Evolutionary conservation across 2,888 invertebrate species (phyloP), one percentile per base, ranked within the genome.

Genomic region (Rotaria sp.): DNA sequence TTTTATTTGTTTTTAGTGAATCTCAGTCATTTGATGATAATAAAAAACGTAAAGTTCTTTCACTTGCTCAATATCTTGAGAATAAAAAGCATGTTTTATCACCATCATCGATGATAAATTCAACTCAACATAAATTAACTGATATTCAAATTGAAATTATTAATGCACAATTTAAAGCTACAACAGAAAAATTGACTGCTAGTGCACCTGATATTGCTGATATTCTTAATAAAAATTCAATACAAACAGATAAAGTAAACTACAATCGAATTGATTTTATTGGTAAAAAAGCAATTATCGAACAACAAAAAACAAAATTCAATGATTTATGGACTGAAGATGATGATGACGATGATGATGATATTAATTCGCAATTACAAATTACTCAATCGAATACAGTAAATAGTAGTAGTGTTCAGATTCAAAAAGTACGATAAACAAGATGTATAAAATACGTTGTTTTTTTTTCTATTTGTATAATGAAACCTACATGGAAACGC

Each of bases 21-120:
- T 80, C 80, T 45, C 80, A 41, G 45, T 45, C 24, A 45, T 45
- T 10, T 80, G 45, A 80, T 45, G n/a, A 45, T 45, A 45, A 26
- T 80, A 80, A 80, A 45, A 24, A 80, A 80, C 80, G 80, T 26
- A 80, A 80, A 80, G 80, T 80, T 80, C 45, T 80, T 45, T 80
- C 80, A 26, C 45, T 80, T 11, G 45, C 41, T 45, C 45, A 80
- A 80, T 80, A 80, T n/a, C 45, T 45, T 15, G 45, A 45, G n/a
- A 80, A 26, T 45, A 41, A 45, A 45, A 45, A 41, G 15, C 45
- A 41, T 41, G 26, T n/a, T n/a, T 24, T n/a, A 80, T 45, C n/a
- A 3, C 24, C 45, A 80, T 26, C 80, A 45, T 15, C 41, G n/a
- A 41, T 26, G 4, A 45, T 18, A 21, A n/a, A 41, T 41, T 38